phyloP scores from a whole-genome alignment of 1,140 invertebrate genomes.

The Nomia melanderi region DNA sequence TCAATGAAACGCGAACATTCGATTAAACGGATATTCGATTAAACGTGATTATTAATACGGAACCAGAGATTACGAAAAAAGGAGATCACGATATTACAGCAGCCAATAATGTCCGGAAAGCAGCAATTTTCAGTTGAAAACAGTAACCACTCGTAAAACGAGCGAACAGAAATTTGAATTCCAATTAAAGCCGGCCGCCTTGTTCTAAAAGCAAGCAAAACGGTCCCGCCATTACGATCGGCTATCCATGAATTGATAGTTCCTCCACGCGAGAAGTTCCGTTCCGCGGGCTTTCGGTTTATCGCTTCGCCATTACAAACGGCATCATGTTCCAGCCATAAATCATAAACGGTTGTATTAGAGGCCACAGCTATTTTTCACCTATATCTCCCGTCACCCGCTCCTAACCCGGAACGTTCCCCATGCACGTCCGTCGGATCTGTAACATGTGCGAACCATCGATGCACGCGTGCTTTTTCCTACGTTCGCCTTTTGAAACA shows the following conservation, averaged over 20 bases:
- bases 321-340: slow-evolving; percentile 41
- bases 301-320: slow-evolving; percentile 46
- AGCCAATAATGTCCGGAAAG: neutral
- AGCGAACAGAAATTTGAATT: slow-evolving; percentile 6
- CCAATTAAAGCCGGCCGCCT: neutral
- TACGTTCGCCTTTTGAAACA: neutral
- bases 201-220: neutral
- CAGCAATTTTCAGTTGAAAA: neutral
- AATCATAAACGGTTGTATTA: slow-evolving; percentile 35
- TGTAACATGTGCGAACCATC: slow-evolving; percentile 35
- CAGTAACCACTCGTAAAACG: neutral
- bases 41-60: too few relatives aligned
- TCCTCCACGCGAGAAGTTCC: slow-evolving; percentile 28
- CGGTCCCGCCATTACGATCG: slow-evolving; percentile 18
- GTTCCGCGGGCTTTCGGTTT: slow-evolving; percentile 34
- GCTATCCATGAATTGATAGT: slow-evolving; percentile 29
- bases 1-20: too few relatives aligned
- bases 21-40: too few relatives aligned
- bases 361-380: slow-evolving; percentile 39
- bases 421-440: slow-evolving; percentile 34
- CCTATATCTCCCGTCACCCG: slow-evolving; percentile 33
- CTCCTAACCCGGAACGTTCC: neutral
- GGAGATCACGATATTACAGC: neutral
- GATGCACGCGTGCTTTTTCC: slow-evolving; percentile 9
- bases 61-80: too few relatives aligned